These are phyloP conservation scores for Gambusia affinis DNA, from an alignment of 2,113 vertebrate species.

Conservation along the genomic window DNA sequence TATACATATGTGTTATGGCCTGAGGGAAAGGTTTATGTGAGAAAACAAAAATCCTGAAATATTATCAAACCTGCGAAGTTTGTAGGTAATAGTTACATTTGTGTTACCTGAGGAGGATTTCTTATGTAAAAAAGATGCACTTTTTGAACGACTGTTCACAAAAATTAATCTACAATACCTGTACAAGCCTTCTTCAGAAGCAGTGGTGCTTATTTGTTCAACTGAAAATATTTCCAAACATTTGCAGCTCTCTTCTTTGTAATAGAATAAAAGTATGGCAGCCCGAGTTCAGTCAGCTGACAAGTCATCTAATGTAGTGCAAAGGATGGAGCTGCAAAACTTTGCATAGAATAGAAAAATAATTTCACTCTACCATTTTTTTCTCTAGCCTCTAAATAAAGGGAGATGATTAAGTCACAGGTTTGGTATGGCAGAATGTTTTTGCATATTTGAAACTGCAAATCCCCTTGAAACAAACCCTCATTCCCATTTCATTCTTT, in stretches of 20 bases:
- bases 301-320: background rate
- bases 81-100: too few relatives aligned
- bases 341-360: background rate
- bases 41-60: conserved; percentile 9
- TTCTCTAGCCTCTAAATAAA: background rate
- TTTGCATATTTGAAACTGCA: background rate
- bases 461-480: conserved; percentile 17
- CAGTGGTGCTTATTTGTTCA: background rate
- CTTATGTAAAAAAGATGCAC: background rate
- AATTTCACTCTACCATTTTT: background rate
- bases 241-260: too few relatives aligned
- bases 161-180: background rate
- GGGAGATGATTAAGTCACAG: background rate
- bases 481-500: conserved; percentile 24
- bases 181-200: background rate
- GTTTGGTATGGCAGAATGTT: background rate
- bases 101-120: background rate
- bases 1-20: background rate
- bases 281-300: background rate
- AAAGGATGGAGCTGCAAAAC: background rate
- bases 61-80: conserved; percentile 19
- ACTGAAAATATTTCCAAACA: background rate
- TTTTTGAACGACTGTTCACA: background rate
- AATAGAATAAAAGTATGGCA: background rate
- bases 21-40: background rate